A percentile compares a stretch with the other conserved stretches of the same genome.
These are phyloP conservation scores for Champsocephalus esox DNA, from an alignment of 2,797 vertebrate species.

Conservation along the genomic window DNA sequence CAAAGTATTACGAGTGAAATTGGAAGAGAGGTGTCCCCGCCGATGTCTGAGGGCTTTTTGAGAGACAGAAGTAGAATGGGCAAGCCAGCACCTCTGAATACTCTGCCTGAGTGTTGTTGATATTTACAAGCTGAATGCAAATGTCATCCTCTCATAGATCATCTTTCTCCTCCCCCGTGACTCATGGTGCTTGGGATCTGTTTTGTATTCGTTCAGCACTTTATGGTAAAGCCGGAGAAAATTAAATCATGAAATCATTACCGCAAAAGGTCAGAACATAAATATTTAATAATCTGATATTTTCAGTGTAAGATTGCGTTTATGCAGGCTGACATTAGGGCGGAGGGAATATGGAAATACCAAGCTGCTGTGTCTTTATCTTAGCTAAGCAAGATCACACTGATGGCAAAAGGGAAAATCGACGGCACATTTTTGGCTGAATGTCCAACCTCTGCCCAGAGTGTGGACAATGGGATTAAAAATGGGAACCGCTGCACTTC, in stretches of 20 bases:
- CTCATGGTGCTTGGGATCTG: slow-evolving; percentile 44
- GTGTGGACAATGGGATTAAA: slow-evolving; percentile 39
- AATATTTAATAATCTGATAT: slow-evolving; percentile 86
- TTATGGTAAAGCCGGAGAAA: slow-evolving; percentile 79
- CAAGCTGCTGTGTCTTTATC: slow-evolving; percentile 52
- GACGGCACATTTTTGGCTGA: slow-evolving; percentile 34
- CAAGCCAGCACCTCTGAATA: slow-evolving; percentile 62
- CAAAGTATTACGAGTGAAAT: slow-evolving; percentile 58
- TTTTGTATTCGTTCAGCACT: slow-evolving; percentile 80
- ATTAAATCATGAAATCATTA: slow-evolving; percentile 84
- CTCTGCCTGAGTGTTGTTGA: slow-evolving; percentile 76
- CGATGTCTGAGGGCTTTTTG: slow-evolving; percentile 52
- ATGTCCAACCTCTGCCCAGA: slow-evolving; percentile 35
- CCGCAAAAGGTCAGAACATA: slow-evolving; percentile 82
- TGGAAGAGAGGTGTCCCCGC: slow-evolving; percentile 59
- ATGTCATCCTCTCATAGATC: slow-evolving; percentile 76
- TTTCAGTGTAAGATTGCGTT: slow-evolving; percentile 75
- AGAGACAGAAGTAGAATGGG: slow-evolving; percentile 51
- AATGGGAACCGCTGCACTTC: slow-evolving; percentile 46
- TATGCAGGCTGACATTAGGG: slow-evolving; percentile 57
- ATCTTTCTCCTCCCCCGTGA: slow-evolving; percentile 45
- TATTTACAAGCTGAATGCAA: slow-evolving; percentile 81
- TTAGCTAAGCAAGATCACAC: slow-evolving; percentile 30
- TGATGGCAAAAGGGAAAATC: slow-evolving; percentile 14
- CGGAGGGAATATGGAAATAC: slow-evolving; percentile 44